A percentile compares a stretch with the other conserved stretches of the same genome.
These are phyloP conservation scores for Rhopalosiphum nymphaeae DNA, from an alignment of 2,888 invertebrate species.

Conservation along the genomic window DNA sequence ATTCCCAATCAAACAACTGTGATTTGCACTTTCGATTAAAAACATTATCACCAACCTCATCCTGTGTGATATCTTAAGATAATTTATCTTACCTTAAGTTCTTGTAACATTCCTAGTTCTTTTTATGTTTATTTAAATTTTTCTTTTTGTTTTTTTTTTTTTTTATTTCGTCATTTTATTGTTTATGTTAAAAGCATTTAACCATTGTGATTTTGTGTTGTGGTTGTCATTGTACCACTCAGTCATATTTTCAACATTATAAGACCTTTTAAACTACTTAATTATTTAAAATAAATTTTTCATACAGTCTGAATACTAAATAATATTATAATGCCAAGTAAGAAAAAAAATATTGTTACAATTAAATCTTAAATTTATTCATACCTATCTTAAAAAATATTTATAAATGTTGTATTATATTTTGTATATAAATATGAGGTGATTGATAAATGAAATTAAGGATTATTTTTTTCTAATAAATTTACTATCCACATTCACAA, in stretches of 20 bases:
- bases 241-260: conserved; percentile 12
- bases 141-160: conserved; percentile 35
- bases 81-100: not conserved
- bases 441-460: conserved; percentile 37
- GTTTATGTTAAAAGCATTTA: conserved; percentile 14
- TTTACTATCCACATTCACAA: conserved; percentile 19
- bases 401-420: conserved; percentile 50
- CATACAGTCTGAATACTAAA: not conserved
- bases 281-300: not conserved
- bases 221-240: conserved; percentile 35
- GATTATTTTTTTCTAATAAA: conserved; percentile 2
- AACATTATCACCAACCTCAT: conserved; percentile 39
- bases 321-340: not conserved
- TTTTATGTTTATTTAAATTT: conserved; percentile 32
- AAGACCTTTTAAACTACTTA: not conserved
- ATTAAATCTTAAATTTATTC: conserved; percentile 16
- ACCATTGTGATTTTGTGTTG: conserved; percentile 42
- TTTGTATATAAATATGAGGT: conserved; percentile 60
- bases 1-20: conserved; percentile 42
- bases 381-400: not conserved
- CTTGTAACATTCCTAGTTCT: conserved; percentile 39
- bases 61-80: conserved; percentile 61
- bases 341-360: conserved; percentile 30
- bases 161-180: not conserved
- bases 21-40: conserved; percentile 54